These are phyloP conservation scores for Trypoxylus dichotomus DNA, from an alignment of 1,140 invertebrate genomes.

Conservation along the genomic window DNA sequence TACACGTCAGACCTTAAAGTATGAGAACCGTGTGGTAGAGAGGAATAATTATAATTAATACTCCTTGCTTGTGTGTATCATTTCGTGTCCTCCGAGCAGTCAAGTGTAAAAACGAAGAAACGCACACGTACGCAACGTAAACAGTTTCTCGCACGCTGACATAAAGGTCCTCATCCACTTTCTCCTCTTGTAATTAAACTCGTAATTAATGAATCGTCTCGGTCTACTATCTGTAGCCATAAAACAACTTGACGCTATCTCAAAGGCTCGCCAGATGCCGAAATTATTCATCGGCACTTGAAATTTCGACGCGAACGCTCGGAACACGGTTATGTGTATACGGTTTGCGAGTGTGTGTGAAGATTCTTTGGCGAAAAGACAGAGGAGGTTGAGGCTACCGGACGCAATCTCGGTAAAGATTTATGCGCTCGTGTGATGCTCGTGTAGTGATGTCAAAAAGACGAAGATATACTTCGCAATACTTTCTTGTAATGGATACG, in stretches of 20 bases:
- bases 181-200: constrained; percentile 40
- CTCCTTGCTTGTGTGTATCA: background rate
- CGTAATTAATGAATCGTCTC: constrained; percentile 44
- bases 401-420: background rate
- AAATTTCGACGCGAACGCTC: background rate
- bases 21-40: background rate
- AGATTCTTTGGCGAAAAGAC: background rate
- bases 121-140: background rate
- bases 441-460: background rate
- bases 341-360: background rate
- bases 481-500: background rate
- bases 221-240: constrained; percentile 38
- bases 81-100: background rate
- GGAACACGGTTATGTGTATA: background rate
- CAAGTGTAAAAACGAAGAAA: background rate
- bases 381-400: background rate
- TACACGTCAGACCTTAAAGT: background rate
- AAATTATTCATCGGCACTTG: constrained; percentile 31
- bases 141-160: background rate
- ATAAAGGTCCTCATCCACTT: constrained; percentile 33
- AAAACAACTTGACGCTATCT: constrained; percentile 43
- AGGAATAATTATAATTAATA: constrained; percentile 21
- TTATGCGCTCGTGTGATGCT: background rate
- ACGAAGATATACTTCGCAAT: background rate
- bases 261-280: constrained; percentile 38